These are phyloP conservation scores for Illadopsis cleaveri DNA, from an alignment of 2,113 vertebrate species.

Conservation along the genomic window DNA sequence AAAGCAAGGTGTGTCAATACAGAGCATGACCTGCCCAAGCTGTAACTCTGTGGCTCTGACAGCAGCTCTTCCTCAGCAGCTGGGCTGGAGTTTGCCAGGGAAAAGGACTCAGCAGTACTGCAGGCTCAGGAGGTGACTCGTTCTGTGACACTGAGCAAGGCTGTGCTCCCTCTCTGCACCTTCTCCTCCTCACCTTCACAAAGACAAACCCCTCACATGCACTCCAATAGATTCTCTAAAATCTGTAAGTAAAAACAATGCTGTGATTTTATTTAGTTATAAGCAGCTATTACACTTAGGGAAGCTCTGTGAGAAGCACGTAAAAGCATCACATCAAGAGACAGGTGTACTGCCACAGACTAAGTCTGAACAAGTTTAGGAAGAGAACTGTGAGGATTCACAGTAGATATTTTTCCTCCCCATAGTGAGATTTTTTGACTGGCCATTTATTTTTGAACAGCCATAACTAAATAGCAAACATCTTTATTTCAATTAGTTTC, in stretches of 20 bases:
- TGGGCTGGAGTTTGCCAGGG: not conserved
- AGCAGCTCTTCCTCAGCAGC: not conserved
- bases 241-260: not conserved
- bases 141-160: not conserved
- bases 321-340: not conserved
- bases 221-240: not conserved
- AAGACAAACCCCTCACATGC: rapidly evolving
- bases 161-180: not conserved
- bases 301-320: not conserved
- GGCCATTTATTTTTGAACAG: not conserved
- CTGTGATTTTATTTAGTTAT: not conserved
- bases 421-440: not conserved
- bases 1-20: not conserved
- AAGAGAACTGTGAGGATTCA: not conserved
- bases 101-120: not conserved
- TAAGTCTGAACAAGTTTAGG: not conserved
- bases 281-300: not conserved
- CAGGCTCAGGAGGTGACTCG: not conserved
- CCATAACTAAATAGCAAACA: not conserved
- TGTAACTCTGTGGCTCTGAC: not conserved
- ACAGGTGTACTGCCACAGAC: not conserved
- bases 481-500: not conserved
- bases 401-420: not conserved
- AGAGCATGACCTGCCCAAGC: not conserved
- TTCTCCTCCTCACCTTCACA: not conserved